Percentiles rank a stretch among this genome's conserved stretches.
Conservation (phyloP, 2,888 invertebrate species). For the Heliconius cydno region DNA sequence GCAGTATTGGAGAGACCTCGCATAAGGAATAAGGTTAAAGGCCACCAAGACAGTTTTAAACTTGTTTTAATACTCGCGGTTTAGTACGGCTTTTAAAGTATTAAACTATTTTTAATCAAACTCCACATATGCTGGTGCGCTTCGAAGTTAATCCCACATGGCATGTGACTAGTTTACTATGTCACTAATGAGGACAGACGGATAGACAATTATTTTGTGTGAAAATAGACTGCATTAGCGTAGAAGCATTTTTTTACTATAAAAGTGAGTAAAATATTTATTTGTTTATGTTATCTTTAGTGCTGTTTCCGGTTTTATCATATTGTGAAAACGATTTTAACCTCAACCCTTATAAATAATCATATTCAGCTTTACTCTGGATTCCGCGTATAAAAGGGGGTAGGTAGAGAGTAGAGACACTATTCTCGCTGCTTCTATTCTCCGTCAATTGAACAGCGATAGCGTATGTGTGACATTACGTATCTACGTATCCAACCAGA, state of each 20-base stretch:
- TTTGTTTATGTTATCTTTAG: background rate
- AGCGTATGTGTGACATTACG: too few species aligned
- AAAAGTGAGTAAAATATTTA: background rate
- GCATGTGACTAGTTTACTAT: constrained; percentile 30
- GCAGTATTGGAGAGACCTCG: constrained; percentile 31
- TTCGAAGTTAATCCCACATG: constrained; percentile 36
- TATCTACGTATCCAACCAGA: too few species aligned
- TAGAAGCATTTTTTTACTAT: background rate
- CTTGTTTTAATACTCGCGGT: constrained; percentile 36
- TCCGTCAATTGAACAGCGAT: too few species aligned
- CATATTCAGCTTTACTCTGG: too few species aligned
- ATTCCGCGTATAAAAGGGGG: too few species aligned
- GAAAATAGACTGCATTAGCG: constrained; percentile 20
- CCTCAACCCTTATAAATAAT: background rate
- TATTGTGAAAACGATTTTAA: background rate
- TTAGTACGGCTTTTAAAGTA: constrained; percentile 26
- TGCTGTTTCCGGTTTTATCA: background rate
- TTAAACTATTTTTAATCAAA: constrained; percentile 35
- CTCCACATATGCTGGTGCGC: constrained; percentile 24
- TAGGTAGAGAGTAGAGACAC: too few species aligned
- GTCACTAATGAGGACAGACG: constrained; percentile 28
- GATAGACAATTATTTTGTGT: constrained; percentile 20
- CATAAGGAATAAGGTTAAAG: constrained; percentile 42
- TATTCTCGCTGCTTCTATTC: too few species aligned
- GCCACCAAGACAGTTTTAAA: constrained; percentile 27